Percentiles rank a stretch among this genome's conserved stretches.
These are phyloP conservation scores for Sinodicranocentrus sp. DNA, from an alignment of 2,888 invertebrate species.

Conservation along the genomic window DNA sequence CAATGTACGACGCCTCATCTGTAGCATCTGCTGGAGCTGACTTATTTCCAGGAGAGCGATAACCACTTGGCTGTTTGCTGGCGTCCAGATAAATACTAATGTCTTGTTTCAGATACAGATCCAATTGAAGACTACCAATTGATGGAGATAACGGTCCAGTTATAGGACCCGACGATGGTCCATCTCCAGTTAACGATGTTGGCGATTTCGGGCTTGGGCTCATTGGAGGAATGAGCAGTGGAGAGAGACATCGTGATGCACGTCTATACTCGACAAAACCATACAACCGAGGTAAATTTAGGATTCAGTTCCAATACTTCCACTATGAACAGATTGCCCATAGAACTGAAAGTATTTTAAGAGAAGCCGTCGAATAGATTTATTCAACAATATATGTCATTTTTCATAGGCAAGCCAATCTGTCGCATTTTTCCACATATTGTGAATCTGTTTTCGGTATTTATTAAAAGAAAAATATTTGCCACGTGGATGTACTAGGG, in stretches of 20 bases:
- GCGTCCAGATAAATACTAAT: constrained; percentile 54
- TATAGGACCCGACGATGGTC: constrained; percentile 41
- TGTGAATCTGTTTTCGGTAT: no score
- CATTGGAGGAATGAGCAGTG: constrained; percentile 68
- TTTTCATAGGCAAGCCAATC: no score
- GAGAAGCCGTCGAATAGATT: no score
- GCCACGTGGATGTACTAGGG: no score
- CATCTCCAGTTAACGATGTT: constrained; percentile 49
- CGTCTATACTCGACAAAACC: constrained; percentile 63
- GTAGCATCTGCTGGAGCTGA: constrained; percentile 57
- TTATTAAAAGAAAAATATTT: no score
- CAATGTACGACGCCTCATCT: constrained; percentile 53
- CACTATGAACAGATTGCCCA: no score
- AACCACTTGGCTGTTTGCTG: constrained; percentile 59
- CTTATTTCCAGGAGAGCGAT: constrained; percentile 56
- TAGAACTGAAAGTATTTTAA: no score
- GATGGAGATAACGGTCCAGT: constrained; percentile 65
- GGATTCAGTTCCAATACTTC: no score
- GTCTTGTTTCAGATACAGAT: constrained; percentile 61
- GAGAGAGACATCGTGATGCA: constrained; percentile 67
- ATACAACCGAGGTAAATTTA: no score
- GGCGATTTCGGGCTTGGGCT: constrained; percentile 66
- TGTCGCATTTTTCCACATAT: no score
- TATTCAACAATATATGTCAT: no score
- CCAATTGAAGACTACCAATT: constrained; percentile 61